phyloP scores from a whole-genome alignment of 1,140 invertebrate genomes.

The Drosophila dunni region DNA sequence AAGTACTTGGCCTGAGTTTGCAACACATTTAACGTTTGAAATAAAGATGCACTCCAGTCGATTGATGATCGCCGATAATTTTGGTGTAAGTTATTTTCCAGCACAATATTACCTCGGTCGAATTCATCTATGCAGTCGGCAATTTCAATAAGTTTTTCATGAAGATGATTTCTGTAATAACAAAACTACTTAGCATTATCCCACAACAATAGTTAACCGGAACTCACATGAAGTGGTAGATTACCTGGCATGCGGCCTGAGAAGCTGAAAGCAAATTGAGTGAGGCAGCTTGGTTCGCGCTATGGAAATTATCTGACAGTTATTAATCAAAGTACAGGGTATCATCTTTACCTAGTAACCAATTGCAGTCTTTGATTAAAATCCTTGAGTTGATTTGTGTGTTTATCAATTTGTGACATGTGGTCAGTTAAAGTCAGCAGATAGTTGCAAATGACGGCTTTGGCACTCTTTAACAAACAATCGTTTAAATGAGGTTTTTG shows the following conservation, averaged over 20 bases:
- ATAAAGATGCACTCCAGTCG: conserved; percentile 30
- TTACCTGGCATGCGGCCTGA: conserved; percentile 16
- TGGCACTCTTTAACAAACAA: conserved; percentile 24
- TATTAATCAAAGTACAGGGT: background rate
- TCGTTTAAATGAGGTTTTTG: conserved; percentile 11
- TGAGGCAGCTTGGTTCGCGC: conserved; percentile 36
- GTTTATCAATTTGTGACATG: conserved; percentile 6
- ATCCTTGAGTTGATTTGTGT: conserved; percentile 53
- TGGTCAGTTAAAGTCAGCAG: background rate
- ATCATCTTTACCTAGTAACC: conserved; percentile 48
- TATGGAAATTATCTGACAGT: conserved; percentile 19
- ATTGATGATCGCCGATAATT: background rate
- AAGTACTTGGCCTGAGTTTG: conserved; percentile 50
- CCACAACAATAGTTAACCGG: background rate
- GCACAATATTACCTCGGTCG: background rate
- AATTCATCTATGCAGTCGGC: conserved; percentile 10
- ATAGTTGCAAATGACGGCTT: conserved; percentile 29
- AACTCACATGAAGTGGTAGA: conserved; percentile 41
- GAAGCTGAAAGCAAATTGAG: conserved; percentile 32
- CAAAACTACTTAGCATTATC: background rate
- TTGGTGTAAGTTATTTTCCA: conserved; percentile 3
- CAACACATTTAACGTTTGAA: conserved; percentile 21
- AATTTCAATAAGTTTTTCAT: conserved; percentile 18
- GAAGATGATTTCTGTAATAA: conserved; percentile 24
- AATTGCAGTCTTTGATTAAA: conserved; percentile 45